A percentile compares a stretch with the other conserved stretches of the same genome.
phyloP scores from a whole-genome alignment of 1,140 invertebrate species.

The Drosophila busckii region DNA sequence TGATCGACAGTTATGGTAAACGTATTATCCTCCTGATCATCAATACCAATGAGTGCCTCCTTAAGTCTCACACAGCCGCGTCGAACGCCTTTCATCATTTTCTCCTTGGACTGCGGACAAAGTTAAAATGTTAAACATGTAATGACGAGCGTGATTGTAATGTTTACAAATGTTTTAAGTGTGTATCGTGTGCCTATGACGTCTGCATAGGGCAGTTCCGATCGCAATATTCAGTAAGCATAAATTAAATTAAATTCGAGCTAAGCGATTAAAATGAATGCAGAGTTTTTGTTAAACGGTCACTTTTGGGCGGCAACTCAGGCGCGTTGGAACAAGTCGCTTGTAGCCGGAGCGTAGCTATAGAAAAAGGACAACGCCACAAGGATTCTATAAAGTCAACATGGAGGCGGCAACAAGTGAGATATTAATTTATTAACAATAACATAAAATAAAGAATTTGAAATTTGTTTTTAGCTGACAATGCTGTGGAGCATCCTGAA shows the following conservation, averaged over 20 bases:
- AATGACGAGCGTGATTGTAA: background rate
- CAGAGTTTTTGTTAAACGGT: slow-evolving; percentile 80
- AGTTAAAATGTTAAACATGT: slow-evolving; percentile 1
- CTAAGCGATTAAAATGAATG: slow-evolving; percentile 80
- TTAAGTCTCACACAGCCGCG: slow-evolving; percentile 96
- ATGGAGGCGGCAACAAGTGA: slow-evolving; percentile 45
- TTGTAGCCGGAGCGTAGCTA: background rate
- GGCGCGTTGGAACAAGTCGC: slow-evolving; percentile 31
- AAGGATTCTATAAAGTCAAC: slow-evolving; percentile 20
- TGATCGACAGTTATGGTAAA: slow-evolving; percentile 99
- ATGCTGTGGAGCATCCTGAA: slow-evolving; percentile 23
- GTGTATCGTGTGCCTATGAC: slow-evolving; percentile 3
- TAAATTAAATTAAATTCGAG: slow-evolving; percentile 17
- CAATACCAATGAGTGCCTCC: slow-evolving; percentile 98
- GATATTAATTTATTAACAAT: background rate
- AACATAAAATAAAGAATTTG: background rate
- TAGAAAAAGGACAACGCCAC: no score
- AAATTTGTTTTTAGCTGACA: background rate
- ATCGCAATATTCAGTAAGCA: background rate
- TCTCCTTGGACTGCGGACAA: slow-evolving; percentile 94
- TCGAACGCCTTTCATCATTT: slow-evolving; percentile 97
- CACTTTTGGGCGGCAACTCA: slow-evolving; percentile 82
- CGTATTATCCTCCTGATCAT: slow-evolving; percentile 99
- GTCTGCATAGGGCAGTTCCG: background rate
- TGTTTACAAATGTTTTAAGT: background rate